phyloP scores from a whole-genome alignment of 2,113 vertebrate genomes.

The Galbula dea region DNA sequence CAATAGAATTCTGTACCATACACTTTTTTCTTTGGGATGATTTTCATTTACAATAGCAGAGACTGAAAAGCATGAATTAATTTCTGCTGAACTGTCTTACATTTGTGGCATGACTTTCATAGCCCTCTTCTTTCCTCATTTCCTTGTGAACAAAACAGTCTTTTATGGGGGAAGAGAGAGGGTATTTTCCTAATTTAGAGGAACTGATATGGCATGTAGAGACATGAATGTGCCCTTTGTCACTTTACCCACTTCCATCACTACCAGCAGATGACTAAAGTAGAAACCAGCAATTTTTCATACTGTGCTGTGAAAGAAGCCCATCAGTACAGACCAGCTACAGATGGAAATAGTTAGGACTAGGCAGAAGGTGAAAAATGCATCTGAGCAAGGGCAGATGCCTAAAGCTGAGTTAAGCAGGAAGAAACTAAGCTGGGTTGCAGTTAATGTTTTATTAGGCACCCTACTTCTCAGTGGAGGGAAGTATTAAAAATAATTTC shows the following conservation, averaged over 20 bases:
- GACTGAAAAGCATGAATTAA: not conserved
- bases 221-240: constrained; percentile 16
- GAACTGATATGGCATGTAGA: not conserved
- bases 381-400: not conserved
- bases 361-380: not conserved
- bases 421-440: not conserved
- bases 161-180: not conserved
- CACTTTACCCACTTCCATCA: not conserved
- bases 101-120: not conserved
- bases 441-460: not conserved
- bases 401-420: not conserved
- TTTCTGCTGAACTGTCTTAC: not conserved
- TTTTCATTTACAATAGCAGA: not conserved
- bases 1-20: not conserved
- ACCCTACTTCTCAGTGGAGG: not conserved
- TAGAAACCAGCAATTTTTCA: not conserved
- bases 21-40: not conserved
- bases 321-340: not conserved
- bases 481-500: not conserved
- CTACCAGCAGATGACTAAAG: not conserved
- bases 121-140: not conserved
- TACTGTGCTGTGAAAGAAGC: not conserved
- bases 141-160: not conserved
- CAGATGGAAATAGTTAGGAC: not conserved
- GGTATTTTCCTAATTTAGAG: not conserved